A percentile compares a stretch with the other conserved stretches of the same genome.
Conservation (phyloP, 2,888 invertebrate genomes). For the Agrochola macilenta region DNA sequence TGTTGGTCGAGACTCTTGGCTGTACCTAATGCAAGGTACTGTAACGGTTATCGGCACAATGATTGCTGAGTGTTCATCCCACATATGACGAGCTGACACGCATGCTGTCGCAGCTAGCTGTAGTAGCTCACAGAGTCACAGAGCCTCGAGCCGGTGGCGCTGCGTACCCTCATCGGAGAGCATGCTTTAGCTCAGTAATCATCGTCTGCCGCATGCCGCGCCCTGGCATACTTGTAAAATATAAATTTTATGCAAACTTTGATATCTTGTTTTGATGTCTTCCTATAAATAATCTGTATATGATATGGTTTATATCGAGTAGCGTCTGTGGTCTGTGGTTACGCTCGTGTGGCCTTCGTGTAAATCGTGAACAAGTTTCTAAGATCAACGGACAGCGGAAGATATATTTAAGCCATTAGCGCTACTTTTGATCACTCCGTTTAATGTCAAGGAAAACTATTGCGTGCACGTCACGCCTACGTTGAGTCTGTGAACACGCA, state of each 20-base stretch:
- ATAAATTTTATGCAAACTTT: too few relatives aligned
- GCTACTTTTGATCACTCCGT: conserved; percentile 17
- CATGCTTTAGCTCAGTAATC: neutral
- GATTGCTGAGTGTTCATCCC: neutral
- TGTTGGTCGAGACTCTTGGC: neutral
- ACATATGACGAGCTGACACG: neutral
- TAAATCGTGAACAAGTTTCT: conserved; percentile 32
- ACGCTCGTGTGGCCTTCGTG: conserved; percentile 42
- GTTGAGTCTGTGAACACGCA: neutral
- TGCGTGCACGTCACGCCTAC: conserved; percentile 2
- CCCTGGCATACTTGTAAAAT: too few relatives aligned
- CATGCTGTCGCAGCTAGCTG: neutral
- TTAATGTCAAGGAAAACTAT: conserved; percentile 43
- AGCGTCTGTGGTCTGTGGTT: conserved; percentile 12
- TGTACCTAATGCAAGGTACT: too few relatives aligned
- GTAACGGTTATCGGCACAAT: neutral
- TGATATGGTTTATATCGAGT: conserved; percentile 9
- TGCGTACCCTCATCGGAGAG: neutral
- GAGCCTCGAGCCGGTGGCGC: neutral
- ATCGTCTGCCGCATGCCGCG: too few relatives aligned
- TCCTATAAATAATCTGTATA: neutral
- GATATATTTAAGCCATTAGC: conserved; percentile 1
- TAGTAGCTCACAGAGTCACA: too few relatives aligned
- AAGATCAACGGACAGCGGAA: conserved; percentile 29
- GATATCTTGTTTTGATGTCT: neutral